Evolutionary conservation across 2,113 vertebrate genomes (phyloP).

Genomic region (Microtus montanus): DNA sequence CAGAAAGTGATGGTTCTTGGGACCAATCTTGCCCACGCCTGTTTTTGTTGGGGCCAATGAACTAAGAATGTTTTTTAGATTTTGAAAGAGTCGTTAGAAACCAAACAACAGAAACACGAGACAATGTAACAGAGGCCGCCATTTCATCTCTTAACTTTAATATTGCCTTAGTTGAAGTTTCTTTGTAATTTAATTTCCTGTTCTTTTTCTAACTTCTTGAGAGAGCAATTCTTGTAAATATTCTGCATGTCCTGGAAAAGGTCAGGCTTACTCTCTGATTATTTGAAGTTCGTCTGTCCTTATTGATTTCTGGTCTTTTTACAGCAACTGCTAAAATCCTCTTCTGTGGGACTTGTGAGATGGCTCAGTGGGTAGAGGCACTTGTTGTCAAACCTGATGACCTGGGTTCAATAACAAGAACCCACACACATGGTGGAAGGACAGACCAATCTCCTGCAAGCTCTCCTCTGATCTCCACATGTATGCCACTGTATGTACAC

Average conservation of each 20-base stretch:
- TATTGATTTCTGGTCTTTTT: conserved; percentile 18
- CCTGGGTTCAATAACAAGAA: neutral
- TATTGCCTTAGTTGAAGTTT: conserved; percentile 11
- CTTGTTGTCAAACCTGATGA: neutral
- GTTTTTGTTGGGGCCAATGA: conserved; percentile 25
- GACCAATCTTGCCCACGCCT: neutral
- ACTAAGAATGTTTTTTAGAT: conserved; percentile 13
- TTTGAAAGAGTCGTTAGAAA: conserved; percentile 39
- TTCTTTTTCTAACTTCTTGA: conserved; percentile 36
- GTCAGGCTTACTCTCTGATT: conserved; percentile 18
- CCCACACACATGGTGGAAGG: neutral
- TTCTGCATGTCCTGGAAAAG: neutral
- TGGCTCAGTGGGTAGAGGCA: neutral
- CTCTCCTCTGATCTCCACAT: neutral
- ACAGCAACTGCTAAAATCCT: neutral
- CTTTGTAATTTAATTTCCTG: conserved; percentile 44
- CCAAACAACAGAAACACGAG: neutral
- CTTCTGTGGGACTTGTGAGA: neutral
- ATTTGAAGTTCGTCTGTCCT: conserved; percentile 10
- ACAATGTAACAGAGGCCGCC: neutral
- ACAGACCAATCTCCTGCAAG: neutral
- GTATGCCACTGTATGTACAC: too few relatives aligned
- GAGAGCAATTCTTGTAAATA: conserved; percentile 23
- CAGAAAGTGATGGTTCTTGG: neutral
- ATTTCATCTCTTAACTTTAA: conserved; percentile 8